A percentile compares a stretch with the other conserved stretches of the same genome.
Evolutionary conservation across 2,113 vertebrate genomes (phyloP).

Genomic region (Pygoscelis adeliae): DNA sequence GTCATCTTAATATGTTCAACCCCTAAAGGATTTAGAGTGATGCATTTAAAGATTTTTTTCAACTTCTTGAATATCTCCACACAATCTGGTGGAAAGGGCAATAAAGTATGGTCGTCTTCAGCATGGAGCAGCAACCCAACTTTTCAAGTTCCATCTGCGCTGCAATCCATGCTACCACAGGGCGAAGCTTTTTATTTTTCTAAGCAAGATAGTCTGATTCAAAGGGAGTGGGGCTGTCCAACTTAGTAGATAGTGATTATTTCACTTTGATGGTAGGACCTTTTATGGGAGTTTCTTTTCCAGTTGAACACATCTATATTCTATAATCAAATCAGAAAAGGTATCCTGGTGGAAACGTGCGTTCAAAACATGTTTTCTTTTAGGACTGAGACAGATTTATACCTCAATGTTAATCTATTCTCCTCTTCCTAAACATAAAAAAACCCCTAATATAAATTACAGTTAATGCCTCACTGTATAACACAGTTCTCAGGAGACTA

Average conservation of each 20-base stretch:
- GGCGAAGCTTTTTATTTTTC: background rate
- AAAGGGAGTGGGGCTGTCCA: conserved; percentile 26
- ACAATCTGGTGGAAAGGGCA: background rate
- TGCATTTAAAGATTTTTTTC: conserved; percentile 6
- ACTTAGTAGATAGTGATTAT: conserved; percentile 28
- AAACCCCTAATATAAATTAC: background rate
- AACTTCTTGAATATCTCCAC: background rate
- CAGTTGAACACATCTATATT: background rate
- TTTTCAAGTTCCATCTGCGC: background rate
- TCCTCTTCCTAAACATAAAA: background rate
- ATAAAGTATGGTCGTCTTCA: background rate
- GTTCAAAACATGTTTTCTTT: background rate
- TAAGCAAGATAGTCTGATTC: conserved; percentile 24
- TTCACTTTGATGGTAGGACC: conserved; percentile 44
- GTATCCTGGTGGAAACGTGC: background rate
- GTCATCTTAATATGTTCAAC: conserved; percentile 43
- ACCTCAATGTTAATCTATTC: background rate
- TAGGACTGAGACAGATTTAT: background rate
- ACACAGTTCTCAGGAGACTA: background rate
- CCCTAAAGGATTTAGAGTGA: conserved; percentile 32
- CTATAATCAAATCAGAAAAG: background rate
- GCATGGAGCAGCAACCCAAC: background rate
- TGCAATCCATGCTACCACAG: background rate
- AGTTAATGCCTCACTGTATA: background rate
- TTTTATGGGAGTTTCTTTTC: conserved; percentile 23